Conservation (phyloP, 1,140 invertebrate genomes). For the Dendroctonus valens region DNA sequence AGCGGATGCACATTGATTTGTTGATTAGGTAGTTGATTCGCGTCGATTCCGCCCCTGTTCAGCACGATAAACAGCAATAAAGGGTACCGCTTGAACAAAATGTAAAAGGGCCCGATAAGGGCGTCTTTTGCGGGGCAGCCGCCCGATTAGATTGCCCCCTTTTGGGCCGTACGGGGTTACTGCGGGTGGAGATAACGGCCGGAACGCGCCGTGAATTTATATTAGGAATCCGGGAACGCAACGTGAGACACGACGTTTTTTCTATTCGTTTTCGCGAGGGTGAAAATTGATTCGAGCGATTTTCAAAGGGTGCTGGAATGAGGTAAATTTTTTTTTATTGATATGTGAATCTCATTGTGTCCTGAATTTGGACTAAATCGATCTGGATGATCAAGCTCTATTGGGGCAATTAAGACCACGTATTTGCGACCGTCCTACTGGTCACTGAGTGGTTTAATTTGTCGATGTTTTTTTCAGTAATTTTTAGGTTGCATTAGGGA, state of each 20-base stretch:
- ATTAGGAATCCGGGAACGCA: constrained; percentile 25
- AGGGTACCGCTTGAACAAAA: constrained; percentile 8
- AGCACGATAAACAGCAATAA: constrained; percentile 21
- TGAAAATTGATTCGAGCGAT: constrained; percentile 19
- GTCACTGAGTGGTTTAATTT: no score
- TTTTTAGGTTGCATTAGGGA: no score
- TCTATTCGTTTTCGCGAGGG: constrained; percentile 16
- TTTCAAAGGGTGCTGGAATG: not conserved
- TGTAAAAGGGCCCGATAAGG: constrained; percentile 18
- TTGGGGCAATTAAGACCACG: no score
- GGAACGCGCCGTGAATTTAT: constrained; percentile 32
- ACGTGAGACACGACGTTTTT: constrained; percentile 20
- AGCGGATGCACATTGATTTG: no score
- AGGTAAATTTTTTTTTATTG: constrained; percentile 17
- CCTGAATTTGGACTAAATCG: no score
- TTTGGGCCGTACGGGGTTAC: constrained; percentile 14
- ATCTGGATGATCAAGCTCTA: no score
- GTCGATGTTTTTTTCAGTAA: no score
- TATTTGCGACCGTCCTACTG: no score
- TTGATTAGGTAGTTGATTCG: no score
- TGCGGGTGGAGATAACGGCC: constrained; percentile 30
- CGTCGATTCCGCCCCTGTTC: constrained; percentile 2
- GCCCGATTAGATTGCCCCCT: constrained; percentile 23
- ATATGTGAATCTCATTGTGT: constrained; percentile 11
- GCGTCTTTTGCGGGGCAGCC: constrained; percentile 17